Conservation (phyloP, 2,888 invertebrate genomes). For the Ophraella communa region DNA sequence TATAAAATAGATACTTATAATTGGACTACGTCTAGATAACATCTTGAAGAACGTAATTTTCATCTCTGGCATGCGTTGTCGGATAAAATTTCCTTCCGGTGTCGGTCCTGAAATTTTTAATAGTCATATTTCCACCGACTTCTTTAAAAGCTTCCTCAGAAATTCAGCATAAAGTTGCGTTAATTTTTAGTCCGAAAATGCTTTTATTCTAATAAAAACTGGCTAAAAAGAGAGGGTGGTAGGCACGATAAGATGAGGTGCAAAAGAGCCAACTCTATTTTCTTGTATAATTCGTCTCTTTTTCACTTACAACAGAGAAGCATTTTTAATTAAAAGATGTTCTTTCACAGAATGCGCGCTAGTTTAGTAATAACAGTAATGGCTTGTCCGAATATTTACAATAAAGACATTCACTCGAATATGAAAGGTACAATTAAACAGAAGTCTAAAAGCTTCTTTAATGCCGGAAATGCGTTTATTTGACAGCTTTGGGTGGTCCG, state of each 20-base stretch:
- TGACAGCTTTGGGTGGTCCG: too few relatives aligned
- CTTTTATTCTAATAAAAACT: constrained; percentile 25
- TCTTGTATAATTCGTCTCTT: background rate
- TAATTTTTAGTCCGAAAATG: constrained; percentile 23
- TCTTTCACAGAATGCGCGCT: background rate
- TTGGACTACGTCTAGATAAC: too few relatives aligned
- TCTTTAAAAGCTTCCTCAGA: constrained; percentile 26
- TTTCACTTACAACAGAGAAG: background rate
- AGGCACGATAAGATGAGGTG: constrained; percentile 1
- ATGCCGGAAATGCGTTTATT: too few relatives aligned
- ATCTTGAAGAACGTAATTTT: too few relatives aligned
- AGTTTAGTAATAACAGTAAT: constrained; percentile 3
- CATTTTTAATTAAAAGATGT: background rate
- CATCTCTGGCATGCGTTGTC: too few relatives aligned
- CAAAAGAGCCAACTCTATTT: constrained; percentile 3
- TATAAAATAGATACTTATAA: too few relatives aligned
- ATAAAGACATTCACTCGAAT: too few relatives aligned
- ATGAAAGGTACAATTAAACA: too few relatives aligned
- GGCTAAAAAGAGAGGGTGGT: too few relatives aligned
- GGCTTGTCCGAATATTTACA: background rate
- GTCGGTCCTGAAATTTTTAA: constrained; percentile 17
- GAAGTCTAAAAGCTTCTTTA: too few relatives aligned
- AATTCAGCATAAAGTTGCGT: constrained; percentile 16
- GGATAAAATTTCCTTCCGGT: background rate
- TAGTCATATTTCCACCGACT: constrained; percentile 24